phyloP scores from a whole-genome alignment of 1,140 invertebrate species.

The Acyrthosiphon pisum region DNA sequence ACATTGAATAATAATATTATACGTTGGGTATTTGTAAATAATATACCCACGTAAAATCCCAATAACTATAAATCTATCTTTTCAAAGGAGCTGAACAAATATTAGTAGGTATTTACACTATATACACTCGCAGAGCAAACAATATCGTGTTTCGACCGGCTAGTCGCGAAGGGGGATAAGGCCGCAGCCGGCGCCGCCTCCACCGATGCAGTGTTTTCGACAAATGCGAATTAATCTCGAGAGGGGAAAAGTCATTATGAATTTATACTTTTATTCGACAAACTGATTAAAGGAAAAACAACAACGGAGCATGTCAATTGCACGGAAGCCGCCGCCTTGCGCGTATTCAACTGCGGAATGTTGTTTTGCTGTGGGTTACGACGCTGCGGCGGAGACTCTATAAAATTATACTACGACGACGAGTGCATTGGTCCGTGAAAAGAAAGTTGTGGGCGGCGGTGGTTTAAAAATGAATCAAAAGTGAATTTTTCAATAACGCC shows the following conservation, averaged over 20 bases:
- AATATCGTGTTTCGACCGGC: background rate
- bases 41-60: background rate
- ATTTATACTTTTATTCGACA: constrained; percentile 41
- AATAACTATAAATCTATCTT: background rate
- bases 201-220: constrained; percentile 10
- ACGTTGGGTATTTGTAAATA: background rate
- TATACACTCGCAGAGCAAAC: too few relatives aligned
- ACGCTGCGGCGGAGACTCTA: background rate
- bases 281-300: constrained; percentile 51
- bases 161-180: background rate
- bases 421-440: constrained; percentile 2
- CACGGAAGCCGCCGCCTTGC: background rate
- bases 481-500: constrained; percentile 51
- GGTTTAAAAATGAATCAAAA: constrained; percentile 50
- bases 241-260: constrained; percentile 44
- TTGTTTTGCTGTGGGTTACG: background rate
- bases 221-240: constrained; percentile 36
- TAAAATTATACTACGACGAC: background rate
- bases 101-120: background rate
- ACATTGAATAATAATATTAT: background rate
- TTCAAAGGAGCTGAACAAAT: background rate
- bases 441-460: background rate
- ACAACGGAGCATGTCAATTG: constrained; percentile 55
- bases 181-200: too few relatives aligned
- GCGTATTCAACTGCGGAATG: background rate